Conservation (phyloP, 2,797 vertebrate genomes). For the Fringilla coelebs region DNA sequence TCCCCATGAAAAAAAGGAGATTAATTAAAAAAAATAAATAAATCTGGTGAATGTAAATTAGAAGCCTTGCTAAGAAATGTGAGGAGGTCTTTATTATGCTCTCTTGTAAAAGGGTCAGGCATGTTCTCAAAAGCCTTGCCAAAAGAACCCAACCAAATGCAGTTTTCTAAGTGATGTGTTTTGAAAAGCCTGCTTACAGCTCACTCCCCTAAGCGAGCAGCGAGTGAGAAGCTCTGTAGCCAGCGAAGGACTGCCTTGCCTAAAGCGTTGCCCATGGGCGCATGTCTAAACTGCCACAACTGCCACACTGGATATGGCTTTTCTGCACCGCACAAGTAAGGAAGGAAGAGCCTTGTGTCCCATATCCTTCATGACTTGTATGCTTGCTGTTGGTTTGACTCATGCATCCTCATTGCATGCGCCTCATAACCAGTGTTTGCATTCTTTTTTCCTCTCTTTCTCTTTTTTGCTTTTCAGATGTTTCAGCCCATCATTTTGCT, state of each 20-base stretch:
- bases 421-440: slow-evolving; percentile 94
- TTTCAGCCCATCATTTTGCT: slow-evolving; percentile 92
- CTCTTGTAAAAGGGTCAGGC: slow-evolving; percentile 54
- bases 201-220: slow-evolving; percentile 63
- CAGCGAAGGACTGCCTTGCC: slow-evolving; percentile 68
- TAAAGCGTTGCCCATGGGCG: slow-evolving; percentile 63
- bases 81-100: slow-evolving; percentile 28
- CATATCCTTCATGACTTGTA: slow-evolving; percentile 74
- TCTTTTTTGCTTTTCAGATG: slow-evolving; percentile 88
- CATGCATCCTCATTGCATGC: slow-evolving; percentile 94
- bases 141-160: slow-evolving; percentile 57
- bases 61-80: slow-evolving; percentile 45
- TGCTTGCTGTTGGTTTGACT: slow-evolving; percentile 86
- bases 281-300: slow-evolving; percentile 69
- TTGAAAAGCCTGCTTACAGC: slow-evolving; percentile 67
- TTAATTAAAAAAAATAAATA: slow-evolving; percentile 28
- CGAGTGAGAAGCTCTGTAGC: slow-evolving; percentile 62
- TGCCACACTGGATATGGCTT: slow-evolving; percentile 73
- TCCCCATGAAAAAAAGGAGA: slow-evolving; percentile 54
- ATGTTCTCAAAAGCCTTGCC: slow-evolving; percentile 56
- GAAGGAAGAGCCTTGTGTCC: slow-evolving; percentile 73
- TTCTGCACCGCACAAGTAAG: slow-evolving; percentile 74
- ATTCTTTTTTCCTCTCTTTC: slow-evolving; percentile 83
- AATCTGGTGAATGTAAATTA: slow-evolving; percentile 53
- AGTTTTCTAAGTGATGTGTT: slow-evolving; percentile 65